These are phyloP conservation scores for Orestias chungarensis DNA, from an alignment of 2,797 vertebrate genomes.

Conservation along the genomic window DNA sequence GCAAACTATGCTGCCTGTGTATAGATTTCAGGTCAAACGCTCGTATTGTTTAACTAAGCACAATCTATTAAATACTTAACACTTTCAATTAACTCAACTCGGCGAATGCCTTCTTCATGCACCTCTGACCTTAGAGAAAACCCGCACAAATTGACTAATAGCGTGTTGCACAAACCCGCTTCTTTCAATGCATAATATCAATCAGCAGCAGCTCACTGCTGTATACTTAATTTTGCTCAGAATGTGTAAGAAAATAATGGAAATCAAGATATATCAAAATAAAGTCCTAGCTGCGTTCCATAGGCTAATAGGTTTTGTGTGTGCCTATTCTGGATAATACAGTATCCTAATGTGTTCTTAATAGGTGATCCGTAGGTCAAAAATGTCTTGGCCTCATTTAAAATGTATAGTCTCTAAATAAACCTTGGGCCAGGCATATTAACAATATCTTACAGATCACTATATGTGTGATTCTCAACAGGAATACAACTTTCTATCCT, in stretches of 20 bases:
- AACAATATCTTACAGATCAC: not conserved
- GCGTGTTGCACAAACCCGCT: conserved; percentile 51
- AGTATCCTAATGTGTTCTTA: conserved; percentile 27
- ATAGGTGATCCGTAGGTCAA: conserved; percentile 11
- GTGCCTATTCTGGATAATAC: conserved; percentile 40
- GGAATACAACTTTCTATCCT: not conserved
- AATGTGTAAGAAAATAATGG: conserved; percentile 47
- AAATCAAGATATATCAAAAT: too few species aligned
- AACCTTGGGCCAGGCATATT: not conserved
- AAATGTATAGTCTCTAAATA: not conserved
- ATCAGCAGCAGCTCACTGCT: conserved; percentile 26
- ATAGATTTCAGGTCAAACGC: conserved; percentile 33
- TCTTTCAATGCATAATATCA: conserved; percentile 47
- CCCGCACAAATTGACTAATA: conserved; percentile 72
- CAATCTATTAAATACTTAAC: conserved; percentile 65
- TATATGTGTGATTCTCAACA: not conserved
- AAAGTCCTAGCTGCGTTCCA: conserved; percentile 58
- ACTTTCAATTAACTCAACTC: conserved; percentile 65
- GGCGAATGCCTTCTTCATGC: conserved; percentile 55
- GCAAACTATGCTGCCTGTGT: conserved; percentile 24
- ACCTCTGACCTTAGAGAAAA: conserved; percentile 43
- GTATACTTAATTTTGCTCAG: conserved; percentile 22
- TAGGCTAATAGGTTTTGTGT: conserved; percentile 25
- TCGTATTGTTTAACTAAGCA: conserved; percentile 51
- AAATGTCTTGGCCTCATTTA: not conserved